Conservation (phyloP, 2,797 vertebrate genomes). For the Limnodromus scolopaceus region DNA sequence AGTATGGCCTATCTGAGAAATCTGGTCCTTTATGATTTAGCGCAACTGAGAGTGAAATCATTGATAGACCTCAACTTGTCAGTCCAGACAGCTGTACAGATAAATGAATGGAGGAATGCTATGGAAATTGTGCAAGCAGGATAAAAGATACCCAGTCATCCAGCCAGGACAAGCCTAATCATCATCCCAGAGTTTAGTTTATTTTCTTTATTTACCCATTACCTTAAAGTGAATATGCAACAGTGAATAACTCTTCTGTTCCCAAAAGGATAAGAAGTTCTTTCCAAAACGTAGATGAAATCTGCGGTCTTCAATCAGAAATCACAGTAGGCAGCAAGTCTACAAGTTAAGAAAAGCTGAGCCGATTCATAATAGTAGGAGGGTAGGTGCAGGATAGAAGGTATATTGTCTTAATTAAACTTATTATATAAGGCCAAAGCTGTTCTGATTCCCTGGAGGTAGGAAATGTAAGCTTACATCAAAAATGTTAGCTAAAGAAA, state of each 20-base stretch:
- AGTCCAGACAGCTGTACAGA: background rate
- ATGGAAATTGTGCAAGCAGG: background rate
- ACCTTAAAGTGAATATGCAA: background rate
- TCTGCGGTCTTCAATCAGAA: background rate
- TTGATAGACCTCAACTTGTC: background rate
- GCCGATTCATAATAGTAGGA: background rate
- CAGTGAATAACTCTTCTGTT: background rate
- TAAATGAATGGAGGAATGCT: background rate
- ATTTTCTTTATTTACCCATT: background rate
- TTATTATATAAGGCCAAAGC: background rate
- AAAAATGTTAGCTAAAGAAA: background rate
- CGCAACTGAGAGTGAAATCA: background rate
- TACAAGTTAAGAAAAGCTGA: background rate
- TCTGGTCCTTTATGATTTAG: conserved; percentile 9
- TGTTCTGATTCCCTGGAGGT: background rate
- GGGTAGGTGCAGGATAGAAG: background rate
- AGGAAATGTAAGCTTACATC: background rate
- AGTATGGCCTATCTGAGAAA: conserved; percentile 1
- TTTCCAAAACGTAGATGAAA: background rate
- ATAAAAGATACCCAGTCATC: background rate
- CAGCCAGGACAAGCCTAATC: background rate
- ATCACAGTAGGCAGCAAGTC: background rate
- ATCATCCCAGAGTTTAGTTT: background rate
- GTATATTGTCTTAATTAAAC: background rate
- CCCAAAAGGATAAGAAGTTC: background rate